Evolutionary conservation across 2,888 invertebrate species (phyloP), one percentile per base, ranked within the genome.

Genomic region (Hemaris fuciformis): DNA sequence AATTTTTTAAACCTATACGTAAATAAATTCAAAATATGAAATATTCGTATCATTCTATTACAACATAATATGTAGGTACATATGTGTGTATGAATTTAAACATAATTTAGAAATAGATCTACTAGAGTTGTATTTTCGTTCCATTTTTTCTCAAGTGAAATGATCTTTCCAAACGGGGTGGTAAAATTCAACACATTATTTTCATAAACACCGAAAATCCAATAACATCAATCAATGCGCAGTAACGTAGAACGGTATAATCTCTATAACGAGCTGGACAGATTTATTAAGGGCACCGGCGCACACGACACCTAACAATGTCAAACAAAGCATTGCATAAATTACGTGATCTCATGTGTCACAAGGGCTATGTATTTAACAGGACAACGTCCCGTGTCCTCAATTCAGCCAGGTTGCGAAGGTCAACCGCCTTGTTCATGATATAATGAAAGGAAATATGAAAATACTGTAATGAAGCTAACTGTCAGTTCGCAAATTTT

Each of bases 211-310:
- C 0, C n/a, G n/a, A 13, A n/a, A 38, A 38, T 13, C 10, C n/a
- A 38, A n/a, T 38, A 23, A 22, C 5, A 45, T 6, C n/a, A 23
- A 46, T 23, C 13, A 8, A 10, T 46, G 4, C 7, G 23, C 3
- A 46, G 5, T 46, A 4, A 13, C 45, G 73, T 71, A n/a, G 60
- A 62, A 57, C 22, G 60, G 22, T 66, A 60, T 70, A 66, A 64
- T 13, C 23, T 23, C 23, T 8, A 25, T 46, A 25, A 23, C 23
- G 25, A 46, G 23, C 25, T 25, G 0, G 13, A 46, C n/a, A 46
- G 46, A 46, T 46, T 53, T 53, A 53, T 53, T 53, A 31, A 18
- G 57, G 58, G 23, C 65, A 66, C 43, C 56, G 31, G 15, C 31
- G 18, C 31, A 31, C 31, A 20, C 31, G 18, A 23, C 25, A 48